Base-by-base conservation (phyloP, 2,888 invertebrate species). In the Linyphia triangularis region DNA sequence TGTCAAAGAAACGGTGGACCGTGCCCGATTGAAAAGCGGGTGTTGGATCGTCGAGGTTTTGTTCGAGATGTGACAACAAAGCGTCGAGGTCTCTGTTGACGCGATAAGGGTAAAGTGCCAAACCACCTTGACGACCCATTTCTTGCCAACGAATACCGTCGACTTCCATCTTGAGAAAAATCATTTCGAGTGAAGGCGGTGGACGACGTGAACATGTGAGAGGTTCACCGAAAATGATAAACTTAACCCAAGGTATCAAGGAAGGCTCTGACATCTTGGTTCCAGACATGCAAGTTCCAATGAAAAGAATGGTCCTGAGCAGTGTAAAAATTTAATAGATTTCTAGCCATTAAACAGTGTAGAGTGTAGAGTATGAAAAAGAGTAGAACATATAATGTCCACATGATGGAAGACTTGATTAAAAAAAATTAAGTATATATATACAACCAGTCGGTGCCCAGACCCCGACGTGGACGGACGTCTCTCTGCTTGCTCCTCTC, bases 191-290 rank as follows among this genome's bases (percentile, higher is more conserved):
- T 7, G 4, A 7, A 4, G 3, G 0, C 13, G 70, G 40, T 0
- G 70, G 51, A 5, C 26, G 10, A 0, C n/a, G 6, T 7, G 33
- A 2, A n/a, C 16, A 28, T 16, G 28, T n/a, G 5, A 4, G 4
- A 1, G 1, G 2, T 2, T 67, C n/a, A n/a, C 72, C 72, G n/a
- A 73, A 73, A 9, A 73, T 6, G 28, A 73, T 26, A 6, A n/a
- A 19, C 1, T 65, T 24, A 43, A 65, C n/a, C 78, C 78, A 78
- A 10, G n/a, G 10, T 9, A 13, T 16, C 9, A 9, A 65, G 0
- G 16, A 43, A 2, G 28, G 10, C 9, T 43, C 28, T 16, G 65
- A 65, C 78, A 78, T 78, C 78, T 65, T 78, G 65, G 28, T 78
- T 78, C 78, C 78, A 78, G 6, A 9, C 9, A 9, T 13, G 2